Evolutionary conservation across 92 coral and sea anemone species (phyloP).

Genomic region (Umimayanthus chanpuru): DNA sequence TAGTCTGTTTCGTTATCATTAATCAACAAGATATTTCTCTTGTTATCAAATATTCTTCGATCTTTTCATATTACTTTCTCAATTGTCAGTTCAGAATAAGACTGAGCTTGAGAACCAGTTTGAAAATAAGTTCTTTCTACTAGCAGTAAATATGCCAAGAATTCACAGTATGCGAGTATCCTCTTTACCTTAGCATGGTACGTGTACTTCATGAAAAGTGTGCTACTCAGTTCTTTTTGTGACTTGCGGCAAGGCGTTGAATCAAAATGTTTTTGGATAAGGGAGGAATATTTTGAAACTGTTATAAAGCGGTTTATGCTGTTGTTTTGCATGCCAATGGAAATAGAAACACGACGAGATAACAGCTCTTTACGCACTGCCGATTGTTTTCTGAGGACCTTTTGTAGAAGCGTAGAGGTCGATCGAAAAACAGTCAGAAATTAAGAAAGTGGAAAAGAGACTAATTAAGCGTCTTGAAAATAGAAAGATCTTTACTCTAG

Average conservation of each 20-base stretch:
- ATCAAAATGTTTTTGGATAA: too few species aligned
- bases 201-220: too few species aligned
- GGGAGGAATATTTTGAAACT: too few species aligned
- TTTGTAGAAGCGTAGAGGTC: background rate
- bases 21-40: background rate
- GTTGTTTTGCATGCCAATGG: background rate
- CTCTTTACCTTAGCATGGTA: too few species aligned
- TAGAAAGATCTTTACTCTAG: too few species aligned
- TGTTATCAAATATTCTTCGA: background rate
- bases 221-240: background rate
- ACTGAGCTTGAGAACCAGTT: background rate
- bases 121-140: too few species aligned
- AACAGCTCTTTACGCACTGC: background rate
- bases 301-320: background rate
- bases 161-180: background rate
- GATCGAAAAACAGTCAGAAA: background rate
- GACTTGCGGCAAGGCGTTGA: too few species aligned
- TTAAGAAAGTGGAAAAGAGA: background rate
- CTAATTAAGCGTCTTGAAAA: background rate
- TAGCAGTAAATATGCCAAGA: background rate
- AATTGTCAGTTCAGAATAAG: background rate
- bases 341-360: background rate
- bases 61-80: background rate
- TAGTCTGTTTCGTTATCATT: background rate
- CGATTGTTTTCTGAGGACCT: too few species aligned